These are phyloP conservation scores for Rosalia funebris DNA, from an alignment of 2,888 invertebrate genomes.

Conservation along the genomic window DNA sequence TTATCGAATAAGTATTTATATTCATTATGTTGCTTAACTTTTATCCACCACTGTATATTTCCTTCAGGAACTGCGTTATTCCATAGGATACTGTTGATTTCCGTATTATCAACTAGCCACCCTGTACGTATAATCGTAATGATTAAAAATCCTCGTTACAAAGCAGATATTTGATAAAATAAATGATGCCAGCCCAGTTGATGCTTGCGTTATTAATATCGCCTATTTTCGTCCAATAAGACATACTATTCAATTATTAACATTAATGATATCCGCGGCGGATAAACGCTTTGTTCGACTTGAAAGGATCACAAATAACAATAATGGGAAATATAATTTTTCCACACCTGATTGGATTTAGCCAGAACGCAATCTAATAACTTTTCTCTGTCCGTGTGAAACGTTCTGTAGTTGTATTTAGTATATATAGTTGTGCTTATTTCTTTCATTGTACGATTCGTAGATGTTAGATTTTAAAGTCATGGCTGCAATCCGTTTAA, in stretches of 20 bases:
- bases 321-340: constrained; percentile 14
- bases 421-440: background rate
- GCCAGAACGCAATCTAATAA: constrained; percentile 5
- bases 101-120: too few relatives aligned
- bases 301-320: constrained; percentile 4
- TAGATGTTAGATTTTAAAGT: constrained; percentile 13
- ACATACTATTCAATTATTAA: constrained; percentile 5
- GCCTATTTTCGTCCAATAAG: background rate
- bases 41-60: too few relatives aligned
- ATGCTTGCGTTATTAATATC: background rate
- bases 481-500: background rate
- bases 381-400: constrained; percentile 15
- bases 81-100: too few relatives aligned
- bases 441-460: background rate
- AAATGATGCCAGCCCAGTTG: background rate
- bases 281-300: constrained; percentile 15
- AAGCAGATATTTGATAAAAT: background rate
- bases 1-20: too few relatives aligned
- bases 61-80: too few relatives aligned
- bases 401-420: constrained; percentile 2
- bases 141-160: background rate
- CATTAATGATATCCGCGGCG: constrained; percentile 7
- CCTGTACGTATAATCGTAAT: background rate
- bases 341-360: constrained; percentile 18
- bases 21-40: too few relatives aligned